Evolutionary conservation across 2,113 vertebrate genomes (phyloP), one percentile per base, ranked within the genome.

Genomic region (Trachemys scripta): DNA sequence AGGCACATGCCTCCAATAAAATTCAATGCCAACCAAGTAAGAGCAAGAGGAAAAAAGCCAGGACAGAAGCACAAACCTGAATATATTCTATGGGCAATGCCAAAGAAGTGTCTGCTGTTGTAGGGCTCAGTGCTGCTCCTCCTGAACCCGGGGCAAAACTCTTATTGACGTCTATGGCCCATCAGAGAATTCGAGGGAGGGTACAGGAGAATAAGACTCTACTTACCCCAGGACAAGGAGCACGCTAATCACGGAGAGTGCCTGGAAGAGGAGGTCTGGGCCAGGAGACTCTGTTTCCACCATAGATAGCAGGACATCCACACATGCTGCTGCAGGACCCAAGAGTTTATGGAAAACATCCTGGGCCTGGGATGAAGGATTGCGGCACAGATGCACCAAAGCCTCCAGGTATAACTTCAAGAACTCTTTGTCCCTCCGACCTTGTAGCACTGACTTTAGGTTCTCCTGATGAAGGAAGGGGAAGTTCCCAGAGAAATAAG

Each of bases 401-500:
- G 98, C 98, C 87, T 98, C 90, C 53, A 99, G 97, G 97, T 98
- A 98, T n/a, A 97, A 78, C 86, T 94, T 98, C 93, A 98, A 97
- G 96, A 99, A 98, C 82, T 98, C 98, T 76, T 95, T 93, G 93
- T 97, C 96, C 82, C 90, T 83, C 65, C 96, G 97, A 59, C 97
- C 88, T 96, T 93, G 97, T 11, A 98, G 92, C 91, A 98, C 97
- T 4, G 93, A 97, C 94, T 1, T 78, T 93, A 99, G 98, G 96
- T 97, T 98, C 78, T 96, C 97, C 99, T 99, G 93, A 51, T 80
- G 91, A 22, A 96, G 69, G 96, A 10, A 0, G 1, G 45, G 86
- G 86, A 94, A 56, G 22, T 47, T 12, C 83, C 22, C 53, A 0
- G 1, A 69, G 72, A 57, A 59, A 84, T 19, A 4, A 5, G 1